These are phyloP conservation scores for Pelobates cultripes DNA, from an alignment of 2,797 vertebrate species.

Conservation along the genomic window DNA sequence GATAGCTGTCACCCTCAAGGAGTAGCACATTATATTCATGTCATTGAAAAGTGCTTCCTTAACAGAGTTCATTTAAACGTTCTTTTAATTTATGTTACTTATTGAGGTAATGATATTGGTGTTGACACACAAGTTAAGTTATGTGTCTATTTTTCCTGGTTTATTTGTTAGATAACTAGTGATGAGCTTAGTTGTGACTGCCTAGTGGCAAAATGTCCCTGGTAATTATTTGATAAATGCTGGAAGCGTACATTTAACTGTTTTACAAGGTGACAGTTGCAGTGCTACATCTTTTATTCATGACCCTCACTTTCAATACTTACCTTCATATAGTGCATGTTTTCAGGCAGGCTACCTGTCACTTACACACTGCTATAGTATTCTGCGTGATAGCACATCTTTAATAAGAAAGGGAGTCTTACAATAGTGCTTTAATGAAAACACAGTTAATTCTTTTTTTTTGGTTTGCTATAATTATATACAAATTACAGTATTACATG, in stretches of 20 bases:
- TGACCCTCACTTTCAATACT: not conserved
- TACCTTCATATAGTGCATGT: not conserved
- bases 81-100: no score
- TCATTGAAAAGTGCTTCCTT: no score
- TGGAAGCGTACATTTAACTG: not conserved
- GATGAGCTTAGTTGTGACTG: not conserved
- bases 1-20: no score
- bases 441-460: not conserved
- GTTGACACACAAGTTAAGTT: no score
- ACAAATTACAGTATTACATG: not conserved
- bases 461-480: slow-evolving; percentile 1
- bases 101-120: no score
- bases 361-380: slow-evolving; percentile 2
- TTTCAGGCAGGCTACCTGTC: not conserved
- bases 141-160: no score
- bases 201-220: not conserved
- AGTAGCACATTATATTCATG: no score
- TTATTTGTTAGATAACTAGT: no score
- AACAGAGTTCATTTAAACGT: no score
- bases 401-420: not conserved
- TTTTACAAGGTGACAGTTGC: not conserved
- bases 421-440: not conserved
- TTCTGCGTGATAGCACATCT: not conserved
- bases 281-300: slow-evolving; percentile 1
- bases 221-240: slow-evolving; percentile 7